A percentile compares a stretch with the other conserved stretches of the same genome.
These are phyloP conservation scores for Sander lucioperca DNA, from an alignment of 2,113 vertebrate genomes.

Conservation along the genomic window DNA sequence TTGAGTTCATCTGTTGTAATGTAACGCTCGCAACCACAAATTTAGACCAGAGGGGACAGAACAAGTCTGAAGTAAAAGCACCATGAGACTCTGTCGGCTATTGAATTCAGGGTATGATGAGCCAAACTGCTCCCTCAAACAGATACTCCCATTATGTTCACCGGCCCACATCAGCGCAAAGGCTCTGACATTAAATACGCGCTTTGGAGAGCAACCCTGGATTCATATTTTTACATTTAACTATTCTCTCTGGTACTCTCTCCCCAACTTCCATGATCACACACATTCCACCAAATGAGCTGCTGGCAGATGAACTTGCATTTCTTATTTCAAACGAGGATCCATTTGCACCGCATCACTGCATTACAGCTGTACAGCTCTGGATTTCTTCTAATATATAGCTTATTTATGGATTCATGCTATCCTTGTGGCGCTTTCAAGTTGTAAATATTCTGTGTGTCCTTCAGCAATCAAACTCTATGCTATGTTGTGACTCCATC, in stretches of 20 bases:
- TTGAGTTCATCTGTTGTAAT: slow-evolving; percentile 11
- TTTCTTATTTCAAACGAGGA: slow-evolving; percentile 19
- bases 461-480: slow-evolving; percentile 1
- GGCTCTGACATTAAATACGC: slow-evolving; percentile 7
- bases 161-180: slow-evolving; percentile 7
- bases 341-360: slow-evolving; percentile 13
- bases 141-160: slow-evolving; percentile 28
- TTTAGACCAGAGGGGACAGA: slow-evolving; percentile 26
- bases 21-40: neutral
- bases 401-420: slow-evolving; percentile 1
- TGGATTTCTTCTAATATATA: slow-evolving; percentile 9
- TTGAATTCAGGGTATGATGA: slow-evolving; percentile 34
- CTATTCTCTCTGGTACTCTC: slow-evolving; percentile 19
- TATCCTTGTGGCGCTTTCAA: neutral
- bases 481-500: neutral
- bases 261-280: neutral
- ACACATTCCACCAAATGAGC: slow-evolving; percentile 4
- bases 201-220: slow-evolving; percentile 1
- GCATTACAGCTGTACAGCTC: slow-evolving; percentile 22
- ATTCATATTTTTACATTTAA: slow-evolving; percentile 8
- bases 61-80: slow-evolving; percentile 15
- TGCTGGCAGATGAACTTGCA: slow-evolving; percentile 29
- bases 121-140: slow-evolving; percentile 27
- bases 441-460: neutral
- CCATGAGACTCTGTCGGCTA: slow-evolving; percentile 8